phyloP scores from a whole-genome alignment of 2,888 invertebrate genomes.

The Nebria brevicollis region DNA sequence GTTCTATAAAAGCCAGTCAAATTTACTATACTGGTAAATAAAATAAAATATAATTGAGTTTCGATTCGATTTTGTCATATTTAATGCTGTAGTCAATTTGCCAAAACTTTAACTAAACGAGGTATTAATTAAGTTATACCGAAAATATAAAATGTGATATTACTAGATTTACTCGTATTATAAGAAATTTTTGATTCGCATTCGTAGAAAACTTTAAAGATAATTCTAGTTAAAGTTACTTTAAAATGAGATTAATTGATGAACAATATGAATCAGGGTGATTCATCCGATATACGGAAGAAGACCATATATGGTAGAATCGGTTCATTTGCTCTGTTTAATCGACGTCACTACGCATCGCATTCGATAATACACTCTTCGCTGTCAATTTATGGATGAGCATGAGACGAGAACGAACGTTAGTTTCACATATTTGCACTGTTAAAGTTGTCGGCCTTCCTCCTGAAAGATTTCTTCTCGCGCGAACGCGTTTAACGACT shows the following conservation, averaged over 20 bases:
- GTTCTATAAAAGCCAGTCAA: too few species aligned
- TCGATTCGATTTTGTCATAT: too few species aligned
- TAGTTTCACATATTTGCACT: not conserved
- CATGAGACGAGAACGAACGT: not conserved
- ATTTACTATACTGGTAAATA: too few species aligned
- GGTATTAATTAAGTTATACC: too few species aligned
- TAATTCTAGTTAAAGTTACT: too few species aligned
- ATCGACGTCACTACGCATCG: not conserved
- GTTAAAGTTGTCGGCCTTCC: not conserved
- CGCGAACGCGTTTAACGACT: not conserved
- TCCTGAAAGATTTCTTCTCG: not conserved
- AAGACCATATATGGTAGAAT: not conserved
- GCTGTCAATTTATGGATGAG: not conserved
- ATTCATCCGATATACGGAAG: not conserved
- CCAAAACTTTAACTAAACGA: too few species aligned
- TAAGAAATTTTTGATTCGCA: too few species aligned
- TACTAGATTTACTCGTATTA: too few species aligned
- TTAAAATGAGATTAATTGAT: not conserved
- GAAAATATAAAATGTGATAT: too few species aligned
- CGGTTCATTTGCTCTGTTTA: not conserved
- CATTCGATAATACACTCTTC: not conserved
- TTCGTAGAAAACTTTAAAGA: too few species aligned
- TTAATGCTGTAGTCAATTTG: too few species aligned
- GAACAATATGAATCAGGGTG: not conserved
- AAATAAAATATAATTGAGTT: too few species aligned